Base-by-base conservation (phyloP, 1,140 invertebrate species). In the Drosophila nikananu region DNA sequence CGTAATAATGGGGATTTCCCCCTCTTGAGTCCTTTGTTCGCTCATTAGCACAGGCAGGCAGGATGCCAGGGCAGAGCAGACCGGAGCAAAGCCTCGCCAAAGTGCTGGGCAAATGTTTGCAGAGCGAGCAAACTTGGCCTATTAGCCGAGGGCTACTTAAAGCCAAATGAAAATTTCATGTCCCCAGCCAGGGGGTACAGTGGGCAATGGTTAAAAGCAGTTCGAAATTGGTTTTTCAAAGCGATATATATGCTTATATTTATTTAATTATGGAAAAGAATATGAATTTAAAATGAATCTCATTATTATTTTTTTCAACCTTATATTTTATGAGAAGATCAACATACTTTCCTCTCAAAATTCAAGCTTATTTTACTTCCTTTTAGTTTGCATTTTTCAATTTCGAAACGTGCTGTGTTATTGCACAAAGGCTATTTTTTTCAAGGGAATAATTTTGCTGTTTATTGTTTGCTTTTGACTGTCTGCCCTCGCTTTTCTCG, bases 41-140 rank as follows among this genome's bases (percentile, higher is more conserved):
- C 80, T 82, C 80, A 82, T 82, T 82, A 82, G 58, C 61, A 54
- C 58, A 55, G 54, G 44, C 58, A 59, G 55, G 44, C 12, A 25
- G 55, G 30, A 52, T 42, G n/a, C 41, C 57, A 62, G 23, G 42
- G 55, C 19, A 23, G 23, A 48, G 55, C 19, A 23, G 52, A 37
- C 13, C 15, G 32, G 32, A 35, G 72, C 25, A 39, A 68, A 68
- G 46, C 67, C 51, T 37, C 46, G 77, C 58, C 70, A 75, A 75
- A 66, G 78, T 58, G 72, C 80, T 68, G 54, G 68, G 75, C 67
- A 82, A 82, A 82, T 82, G 68, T 83, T 71, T 65, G 80, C 80
- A 21, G 19, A 61, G 41, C 54, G 70, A 73, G 70, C 70, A 58
- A 73, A 73, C 68, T 73, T 73, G 70, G 70, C 70, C 70, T 73